phyloP scores from a whole-genome alignment of 2,797 vertebrate genomes.

The Catostomus latipinnis region DNA sequence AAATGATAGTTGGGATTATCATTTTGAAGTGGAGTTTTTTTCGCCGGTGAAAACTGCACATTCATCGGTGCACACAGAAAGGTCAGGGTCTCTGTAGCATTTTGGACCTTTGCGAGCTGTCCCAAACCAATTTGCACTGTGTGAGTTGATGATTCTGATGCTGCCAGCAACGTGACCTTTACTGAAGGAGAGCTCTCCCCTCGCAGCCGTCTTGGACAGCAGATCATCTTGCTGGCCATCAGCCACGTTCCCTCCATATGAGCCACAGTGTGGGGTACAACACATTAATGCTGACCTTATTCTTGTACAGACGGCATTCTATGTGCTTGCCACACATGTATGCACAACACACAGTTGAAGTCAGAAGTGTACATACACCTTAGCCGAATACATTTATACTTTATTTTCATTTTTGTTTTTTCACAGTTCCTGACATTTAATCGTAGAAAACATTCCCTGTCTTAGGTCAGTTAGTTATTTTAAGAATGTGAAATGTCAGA shows the following conservation, averaged over 20 bases:
- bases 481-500: too few relatives aligned
- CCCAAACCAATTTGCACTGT: conserved; percentile 71
- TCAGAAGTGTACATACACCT: too few relatives aligned
- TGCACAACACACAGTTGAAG: neutral
- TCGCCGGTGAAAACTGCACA: conserved; percentile 63
- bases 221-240: conserved; percentile 34
- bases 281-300: conserved; percentile 22
- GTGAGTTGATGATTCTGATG: conserved; percentile 76
- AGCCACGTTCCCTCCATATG: conserved; percentile 29
- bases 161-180: conserved; percentile 77
- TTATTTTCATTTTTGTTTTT: too few relatives aligned
- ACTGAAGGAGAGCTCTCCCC: conserved; percentile 64
- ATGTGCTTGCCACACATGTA: conserved; percentile 26
- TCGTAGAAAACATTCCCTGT: too few relatives aligned
- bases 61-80: conserved; percentile 63
- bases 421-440: too few relatives aligned
- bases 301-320: conserved; percentile 7
- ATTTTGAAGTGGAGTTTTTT: conserved; percentile 67
- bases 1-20: conserved; percentile 77
- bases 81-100: conserved; percentile 74
- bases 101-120: conserved; percentile 74
- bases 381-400: too few relatives aligned
- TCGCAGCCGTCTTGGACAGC: conserved; percentile 22
- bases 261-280: conserved; percentile 5
- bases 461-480: too few relatives aligned